These are phyloP conservation scores for Lithophane ornitopus DNA, from an alignment of 2,888 invertebrate genomes.

Conservation along the genomic window DNA sequence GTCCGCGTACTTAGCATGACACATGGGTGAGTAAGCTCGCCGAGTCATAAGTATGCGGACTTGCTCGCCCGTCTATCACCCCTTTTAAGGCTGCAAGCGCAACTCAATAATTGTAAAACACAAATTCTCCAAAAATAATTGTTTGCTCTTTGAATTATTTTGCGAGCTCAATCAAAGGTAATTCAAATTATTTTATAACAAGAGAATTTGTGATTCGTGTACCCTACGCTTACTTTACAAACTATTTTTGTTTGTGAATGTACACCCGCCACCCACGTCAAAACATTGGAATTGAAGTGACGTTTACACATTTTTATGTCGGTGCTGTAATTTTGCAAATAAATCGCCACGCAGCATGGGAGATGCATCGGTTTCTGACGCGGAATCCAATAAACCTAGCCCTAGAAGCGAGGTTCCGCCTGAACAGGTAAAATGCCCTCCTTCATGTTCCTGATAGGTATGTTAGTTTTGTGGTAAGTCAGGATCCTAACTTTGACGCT, in stretches of 20 bases:
- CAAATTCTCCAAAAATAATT: background rate
- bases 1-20: no score
- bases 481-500: conserved; percentile 66
- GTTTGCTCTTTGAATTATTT: background rate
- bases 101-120: no score
- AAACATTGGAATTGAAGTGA: conserved; percentile 86
- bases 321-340: conserved; percentile 81
- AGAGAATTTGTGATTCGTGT: background rate
- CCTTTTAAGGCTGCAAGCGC: no score
- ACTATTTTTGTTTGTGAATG: conserved; percentile 52
- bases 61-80: no score
- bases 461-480: conserved; percentile 45
- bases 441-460: conserved; percentile 20
- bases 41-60: no score
- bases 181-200: background rate
- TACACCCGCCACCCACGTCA: conserved; percentile 74
- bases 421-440: conserved; percentile 77
- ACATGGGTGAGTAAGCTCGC: no score
- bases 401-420: conserved; percentile 75
- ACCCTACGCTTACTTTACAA: background rate
- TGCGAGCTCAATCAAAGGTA: background rate
- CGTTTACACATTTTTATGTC: conserved; percentile 89
- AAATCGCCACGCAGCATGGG: conserved; percentile 88
- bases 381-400: conserved; percentile 80
- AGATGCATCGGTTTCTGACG: conserved; percentile 84